Conservation (phyloP, 2,797 vertebrate species). For the Brotogeris chrysoptera region DNA sequence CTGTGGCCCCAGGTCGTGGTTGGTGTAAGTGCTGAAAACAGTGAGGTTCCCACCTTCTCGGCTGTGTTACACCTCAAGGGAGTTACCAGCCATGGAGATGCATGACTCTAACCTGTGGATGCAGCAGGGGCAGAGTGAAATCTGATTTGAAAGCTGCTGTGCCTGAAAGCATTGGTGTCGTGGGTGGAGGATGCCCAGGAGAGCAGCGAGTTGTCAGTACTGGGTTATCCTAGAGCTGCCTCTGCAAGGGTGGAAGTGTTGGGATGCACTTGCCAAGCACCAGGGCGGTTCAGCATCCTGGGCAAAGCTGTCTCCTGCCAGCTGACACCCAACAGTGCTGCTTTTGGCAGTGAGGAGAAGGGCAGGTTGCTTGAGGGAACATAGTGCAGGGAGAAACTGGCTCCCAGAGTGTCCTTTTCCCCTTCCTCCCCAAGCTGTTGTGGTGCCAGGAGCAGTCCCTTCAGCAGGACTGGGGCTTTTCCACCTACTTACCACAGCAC, state of each 20-base stretch:
- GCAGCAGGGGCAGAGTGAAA: not conserved
- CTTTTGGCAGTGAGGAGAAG: not conserved
- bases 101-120: not conserved
- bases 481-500: not conserved
- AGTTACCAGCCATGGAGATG: not conserved
- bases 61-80: not conserved
- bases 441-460: not conserved
- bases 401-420: not conserved
- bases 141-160: not conserved
- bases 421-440: not conserved
- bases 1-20: not conserved
- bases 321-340: not conserved
- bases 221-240: not conserved
- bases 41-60: not conserved
- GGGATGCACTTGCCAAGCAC: not conserved
- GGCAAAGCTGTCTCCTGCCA: not conserved
- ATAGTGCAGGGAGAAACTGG: not conserved
- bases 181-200: not conserved
- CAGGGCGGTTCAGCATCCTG: rapidly evolving
- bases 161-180: rapidly evolving
- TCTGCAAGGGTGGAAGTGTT: not conserved
- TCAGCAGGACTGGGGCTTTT: not conserved
- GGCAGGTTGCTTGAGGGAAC: not conserved
- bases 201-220: not conserved
- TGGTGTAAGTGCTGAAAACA: not conserved